These are phyloP conservation scores for Jaculus jaculus DNA, from an alignment of 2,113 vertebrate species.

Conservation along the genomic window DNA sequence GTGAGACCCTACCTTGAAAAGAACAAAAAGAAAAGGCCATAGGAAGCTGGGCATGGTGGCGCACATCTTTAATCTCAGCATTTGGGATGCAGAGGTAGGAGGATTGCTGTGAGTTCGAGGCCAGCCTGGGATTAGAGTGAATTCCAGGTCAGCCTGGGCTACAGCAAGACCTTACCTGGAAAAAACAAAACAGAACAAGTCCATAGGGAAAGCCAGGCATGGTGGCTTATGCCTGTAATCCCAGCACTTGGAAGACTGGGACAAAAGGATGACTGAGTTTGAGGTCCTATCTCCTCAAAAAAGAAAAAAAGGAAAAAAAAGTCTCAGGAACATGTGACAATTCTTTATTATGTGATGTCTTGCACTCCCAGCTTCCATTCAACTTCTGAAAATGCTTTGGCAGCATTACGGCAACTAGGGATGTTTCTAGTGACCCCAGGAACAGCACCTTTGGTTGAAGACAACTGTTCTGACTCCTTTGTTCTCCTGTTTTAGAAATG, in stretches of 20 bases:
- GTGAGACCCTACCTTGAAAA: no score
- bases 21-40: no score
- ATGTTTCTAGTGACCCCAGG: fast-evolving
- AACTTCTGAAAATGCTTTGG: neutral
- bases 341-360: neutral
- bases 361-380: neutral
- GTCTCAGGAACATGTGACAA: neutral
- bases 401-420: neutral
- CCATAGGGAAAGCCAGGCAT: neutral
- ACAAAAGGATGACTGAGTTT: neutral
- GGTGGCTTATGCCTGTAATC: neutral
- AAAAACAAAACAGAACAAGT: no score
- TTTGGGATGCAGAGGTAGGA: no score
- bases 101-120: no score
- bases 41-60: no score
- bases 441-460: neutral
- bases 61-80: no score
- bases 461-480: no score
- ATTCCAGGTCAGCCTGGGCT: no score
- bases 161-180: no score
- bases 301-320: neutral
- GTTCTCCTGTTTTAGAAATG: no score
- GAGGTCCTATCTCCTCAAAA: neutral
- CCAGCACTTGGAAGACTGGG: neutral
- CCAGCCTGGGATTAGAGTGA: no score